Percentiles rank a stretch among this genome's conserved stretches.
phyloP scores from a whole-genome alignment of 2,113 vertebrate genomes.

The Chaetodon auriga region DNA sequence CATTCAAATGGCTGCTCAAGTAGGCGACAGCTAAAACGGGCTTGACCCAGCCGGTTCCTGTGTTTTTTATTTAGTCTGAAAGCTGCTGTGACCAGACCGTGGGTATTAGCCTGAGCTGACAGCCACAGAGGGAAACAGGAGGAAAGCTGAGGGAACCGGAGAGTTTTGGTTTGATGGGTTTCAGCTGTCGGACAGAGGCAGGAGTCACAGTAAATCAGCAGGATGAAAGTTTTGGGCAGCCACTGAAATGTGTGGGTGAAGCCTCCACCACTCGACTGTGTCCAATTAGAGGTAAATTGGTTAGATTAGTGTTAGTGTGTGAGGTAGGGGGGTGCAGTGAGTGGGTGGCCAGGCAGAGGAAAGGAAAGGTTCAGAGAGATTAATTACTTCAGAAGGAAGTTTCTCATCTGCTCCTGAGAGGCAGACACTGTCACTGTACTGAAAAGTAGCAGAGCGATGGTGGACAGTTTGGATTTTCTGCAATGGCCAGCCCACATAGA shows the following conservation, averaged over 20 bases:
- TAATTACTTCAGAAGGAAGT: slow-evolving; percentile 71
- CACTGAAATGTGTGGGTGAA: slow-evolving; percentile 28
- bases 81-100: slow-evolving; percentile 21
- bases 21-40: slow-evolving; percentile 20
- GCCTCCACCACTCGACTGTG: slow-evolving; percentile 60
- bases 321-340: slow-evolving; percentile 37
- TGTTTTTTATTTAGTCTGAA: slow-evolving; percentile 45
- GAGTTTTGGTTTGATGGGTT: slow-evolving; percentile 50
- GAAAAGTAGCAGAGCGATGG: slow-evolving; percentile 23
- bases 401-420: slow-evolving; percentile 61
- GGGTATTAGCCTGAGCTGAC: slow-evolving; percentile 38
- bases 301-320: slow-evolving; percentile 68
- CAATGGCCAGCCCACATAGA: not conserved
- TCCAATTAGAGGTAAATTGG: slow-evolving; percentile 80
- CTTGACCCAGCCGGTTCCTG: not conserved
- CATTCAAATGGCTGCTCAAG: not conserved
- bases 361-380: slow-evolving; percentile 56
- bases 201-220: slow-evolving; percentile 56
- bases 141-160: not conserved
- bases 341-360: slow-evolving; percentile 59
- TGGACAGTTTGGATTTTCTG: slow-evolving; percentile 21
- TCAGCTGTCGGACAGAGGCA: slow-evolving; percentile 50
- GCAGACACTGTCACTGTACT: slow-evolving; percentile 57
- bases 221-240: slow-evolving; percentile 45
- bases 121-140: slow-evolving; percentile 12